Percentiles rank a stretch among this genome's conserved stretches.
Conservation (phyloP, 2,797 vertebrate genomes). For the Bovichtus variegatus region DNA sequence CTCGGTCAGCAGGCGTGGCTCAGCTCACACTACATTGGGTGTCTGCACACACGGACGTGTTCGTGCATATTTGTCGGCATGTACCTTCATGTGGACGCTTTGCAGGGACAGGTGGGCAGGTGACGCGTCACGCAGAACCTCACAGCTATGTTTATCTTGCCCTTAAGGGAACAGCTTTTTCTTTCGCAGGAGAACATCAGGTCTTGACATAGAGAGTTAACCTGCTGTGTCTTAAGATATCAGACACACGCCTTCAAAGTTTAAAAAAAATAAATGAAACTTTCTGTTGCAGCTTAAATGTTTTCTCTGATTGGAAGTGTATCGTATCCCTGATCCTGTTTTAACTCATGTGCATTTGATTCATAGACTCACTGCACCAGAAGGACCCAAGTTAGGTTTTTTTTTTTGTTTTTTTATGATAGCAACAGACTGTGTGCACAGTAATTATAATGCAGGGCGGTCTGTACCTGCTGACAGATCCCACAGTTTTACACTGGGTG, state of each 20-base stretch:
- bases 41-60: too few relatives aligned
- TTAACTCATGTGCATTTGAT: neutral
- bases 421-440: constrained; percentile 6
- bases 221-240: too few relatives aligned
- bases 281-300: constrained; percentile 2
- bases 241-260: neutral
- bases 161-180: neutral
- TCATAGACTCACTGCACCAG: constrained; percentile 1
- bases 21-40: too few relatives aligned
- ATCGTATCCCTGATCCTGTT: neutral
- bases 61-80: too few relatives aligned
- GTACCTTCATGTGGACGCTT: too few relatives aligned
- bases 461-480: constrained; percentile 39
- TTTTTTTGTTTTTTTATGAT: neutral
- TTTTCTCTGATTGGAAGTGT: neutral
- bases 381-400: neutral
- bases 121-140: too few relatives aligned
- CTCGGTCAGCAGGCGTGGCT: neutral
- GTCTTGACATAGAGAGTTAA: neutral
- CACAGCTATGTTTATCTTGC: too few relatives aligned
- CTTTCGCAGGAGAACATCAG: neutral
- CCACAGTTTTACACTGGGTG: constrained; percentile 14
- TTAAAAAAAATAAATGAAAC: too few relatives aligned
- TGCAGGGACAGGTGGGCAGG: too few relatives aligned
- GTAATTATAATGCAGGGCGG: constrained; percentile 2